phyloP scores from a whole-genome alignment of 2,888 invertebrate genomes.

The Diplazon laetatorius region DNA sequence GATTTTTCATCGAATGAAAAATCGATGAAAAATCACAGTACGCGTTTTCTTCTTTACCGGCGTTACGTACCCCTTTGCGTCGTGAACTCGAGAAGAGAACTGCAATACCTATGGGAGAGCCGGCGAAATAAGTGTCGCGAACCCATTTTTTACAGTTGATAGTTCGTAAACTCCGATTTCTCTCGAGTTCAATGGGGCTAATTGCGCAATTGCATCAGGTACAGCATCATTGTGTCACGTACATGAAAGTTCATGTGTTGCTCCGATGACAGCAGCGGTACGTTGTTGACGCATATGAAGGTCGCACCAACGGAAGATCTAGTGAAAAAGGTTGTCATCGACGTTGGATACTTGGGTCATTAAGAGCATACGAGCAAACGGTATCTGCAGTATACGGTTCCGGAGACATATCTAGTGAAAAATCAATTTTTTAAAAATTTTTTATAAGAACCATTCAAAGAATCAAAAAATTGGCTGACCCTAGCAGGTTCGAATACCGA shows the following conservation, averaged over 20 bases:
- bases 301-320: neutral
- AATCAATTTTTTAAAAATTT: too few relatives aligned
- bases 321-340: conserved; percentile 39
- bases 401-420: too few relatives aligned
- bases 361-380: conserved; percentile 30
- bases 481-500: too few relatives aligned
- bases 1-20: too few relatives aligned
- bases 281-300: neutral
- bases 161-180: conserved; percentile 62
- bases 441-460: too few relatives aligned
- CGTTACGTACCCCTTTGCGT: too few relatives aligned
- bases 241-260: conserved; percentile 13
- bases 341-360: conserved; percentile 44
- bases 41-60: too few relatives aligned
- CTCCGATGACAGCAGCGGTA: neutral
- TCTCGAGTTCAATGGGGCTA: conserved; percentile 53
- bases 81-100: neutral
- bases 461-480: too few relatives aligned
- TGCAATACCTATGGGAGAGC: neutral
- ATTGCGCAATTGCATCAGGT: conserved; percentile 63
- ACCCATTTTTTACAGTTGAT: conserved; percentile 52
- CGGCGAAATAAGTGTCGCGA: conserved; percentile 38
- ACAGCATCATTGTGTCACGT: conserved; percentile 45
- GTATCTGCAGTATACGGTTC: conserved; percentile 15
- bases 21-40: too few relatives aligned